A percentile compares a stretch with the other conserved stretches of the same genome.
Conservation (phyloP, 2,113 vertebrate species). For the Sander lucioperca region DNA sequence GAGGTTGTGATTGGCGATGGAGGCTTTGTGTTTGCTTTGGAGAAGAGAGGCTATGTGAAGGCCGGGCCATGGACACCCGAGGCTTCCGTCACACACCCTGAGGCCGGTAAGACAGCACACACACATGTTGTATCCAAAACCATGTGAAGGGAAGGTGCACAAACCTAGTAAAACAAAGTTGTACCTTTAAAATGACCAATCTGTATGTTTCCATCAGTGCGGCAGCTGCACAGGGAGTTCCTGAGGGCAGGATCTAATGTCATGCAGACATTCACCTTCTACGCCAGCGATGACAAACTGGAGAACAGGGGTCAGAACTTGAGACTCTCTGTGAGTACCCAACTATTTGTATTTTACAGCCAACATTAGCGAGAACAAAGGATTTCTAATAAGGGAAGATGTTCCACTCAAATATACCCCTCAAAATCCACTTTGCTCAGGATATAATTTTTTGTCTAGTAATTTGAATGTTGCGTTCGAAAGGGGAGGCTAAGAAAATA, state of each 20-base stretch:
- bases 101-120: conserved; percentile 44
- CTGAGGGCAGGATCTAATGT: conserved; percentile 93
- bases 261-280: conserved; percentile 96
- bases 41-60: conserved; percentile 41
- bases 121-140: background rate
- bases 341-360: background rate
- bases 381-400: no score
- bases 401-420: no score
- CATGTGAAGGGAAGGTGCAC: background rate
- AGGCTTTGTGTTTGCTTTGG: conserved; percentile 31
- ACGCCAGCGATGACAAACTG: conserved; percentile 97
- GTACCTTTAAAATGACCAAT: background rate
- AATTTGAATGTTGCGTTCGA: no score
- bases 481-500: no score
- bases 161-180: conserved; percentile 1
- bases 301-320: conserved; percentile 93
- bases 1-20: conserved; percentile 36
- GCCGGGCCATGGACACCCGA: conserved; percentile 37
- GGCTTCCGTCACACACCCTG: conserved; percentile 24
- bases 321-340: conserved; percentile 86
- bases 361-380: background rate
- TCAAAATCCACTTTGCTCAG: no score
- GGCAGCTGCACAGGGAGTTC: conserved; percentile 97
- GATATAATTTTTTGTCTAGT: no score
- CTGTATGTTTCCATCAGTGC: conserved; percentile 81